Conservation (phyloP, 23 tunicate species). For the Diplosoma virens region DNA sequence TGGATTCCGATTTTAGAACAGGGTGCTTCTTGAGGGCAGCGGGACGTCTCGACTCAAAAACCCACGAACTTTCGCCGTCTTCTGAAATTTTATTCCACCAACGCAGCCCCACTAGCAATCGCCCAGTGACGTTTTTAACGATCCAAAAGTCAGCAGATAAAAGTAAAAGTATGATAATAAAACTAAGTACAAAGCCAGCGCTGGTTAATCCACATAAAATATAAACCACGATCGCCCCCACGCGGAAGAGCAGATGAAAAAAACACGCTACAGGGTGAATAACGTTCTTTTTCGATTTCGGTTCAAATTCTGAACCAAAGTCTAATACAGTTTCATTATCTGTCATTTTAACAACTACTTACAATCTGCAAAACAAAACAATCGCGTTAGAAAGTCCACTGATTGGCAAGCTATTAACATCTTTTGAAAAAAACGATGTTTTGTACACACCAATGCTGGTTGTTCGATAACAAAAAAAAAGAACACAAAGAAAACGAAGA, state of each 20-base stretch:
- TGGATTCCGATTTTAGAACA: constrained; percentile 70
- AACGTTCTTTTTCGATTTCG: constrained; percentile 54
- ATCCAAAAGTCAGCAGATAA: constrained; percentile 91
- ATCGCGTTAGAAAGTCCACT: too few species aligned
- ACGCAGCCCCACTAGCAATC: constrained; percentile 83
- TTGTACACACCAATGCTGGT: too few species aligned
- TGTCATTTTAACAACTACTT: not conserved
- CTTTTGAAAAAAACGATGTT: too few species aligned
- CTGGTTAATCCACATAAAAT: constrained; percentile 65
- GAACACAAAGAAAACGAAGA: too few species aligned
- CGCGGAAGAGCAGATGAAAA: constrained; percentile 74
- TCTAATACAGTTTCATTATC: constrained; percentile 71
- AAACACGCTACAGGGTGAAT: constrained; percentile 78
- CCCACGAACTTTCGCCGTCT: constrained; percentile 84
- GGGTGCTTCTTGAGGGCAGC: constrained; percentile 65
- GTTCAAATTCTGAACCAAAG: constrained; percentile 77
- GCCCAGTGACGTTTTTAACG: constrained; percentile 83
- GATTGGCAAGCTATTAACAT: too few species aligned
- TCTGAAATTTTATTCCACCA: constrained; percentile 92
- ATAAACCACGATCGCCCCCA: constrained; percentile 60
- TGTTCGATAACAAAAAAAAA: too few species aligned
- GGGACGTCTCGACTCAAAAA: constrained; percentile 64
- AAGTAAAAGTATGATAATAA: constrained; percentile 69
- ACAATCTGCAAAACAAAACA: too few species aligned
- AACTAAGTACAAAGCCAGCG: constrained; percentile 76